phyloP scores from a whole-genome alignment of 1,140 invertebrate genomes.

The Zaprionus vittiger region DNA sequence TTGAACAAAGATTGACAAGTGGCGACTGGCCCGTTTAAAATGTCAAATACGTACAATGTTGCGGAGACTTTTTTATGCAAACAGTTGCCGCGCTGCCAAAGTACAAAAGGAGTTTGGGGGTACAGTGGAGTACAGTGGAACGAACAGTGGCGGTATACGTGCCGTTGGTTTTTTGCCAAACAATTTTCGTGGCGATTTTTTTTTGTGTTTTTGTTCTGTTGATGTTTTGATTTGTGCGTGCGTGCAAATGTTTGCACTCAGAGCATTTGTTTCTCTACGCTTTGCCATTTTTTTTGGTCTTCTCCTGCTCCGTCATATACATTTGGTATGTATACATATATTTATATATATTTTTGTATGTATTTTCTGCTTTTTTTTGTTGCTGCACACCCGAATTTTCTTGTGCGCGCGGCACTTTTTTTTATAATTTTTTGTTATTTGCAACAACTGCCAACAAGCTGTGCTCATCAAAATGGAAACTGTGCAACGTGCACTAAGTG shows the following conservation, averaged over 20 bases:
- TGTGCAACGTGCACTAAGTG: constrained; percentile 79
- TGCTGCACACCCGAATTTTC: constrained; percentile 49
- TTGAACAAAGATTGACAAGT: constrained; percentile 82
- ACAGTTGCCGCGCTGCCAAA: constrained; percentile 30
- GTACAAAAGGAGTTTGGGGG: constrained; percentile 1
- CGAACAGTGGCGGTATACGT: constrained; percentile 38
- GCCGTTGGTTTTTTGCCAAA: constrained; percentile 60
- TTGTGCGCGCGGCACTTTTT: constrained; percentile 23
- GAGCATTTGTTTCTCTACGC: constrained; percentile 62
- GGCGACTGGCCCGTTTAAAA: constrained; percentile 80
- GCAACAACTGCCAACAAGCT: constrained; percentile 46
- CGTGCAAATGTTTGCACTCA: constrained; percentile 80
- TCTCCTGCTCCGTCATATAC: constrained; percentile 23
- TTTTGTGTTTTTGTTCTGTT: constrained; percentile 66
- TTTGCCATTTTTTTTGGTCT: constrained; percentile 49
- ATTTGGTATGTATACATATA: constrained; percentile 4
- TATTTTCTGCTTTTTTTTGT: constrained; percentile 22
- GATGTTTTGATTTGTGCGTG: constrained; percentile 82
- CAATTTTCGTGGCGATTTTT: constrained; percentile 45
- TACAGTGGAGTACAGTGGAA: background rate
- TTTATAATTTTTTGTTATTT: constrained; percentile 47
- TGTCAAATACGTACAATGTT: constrained; percentile 81
- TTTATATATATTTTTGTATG: constrained; percentile 18
- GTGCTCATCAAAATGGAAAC: constrained; percentile 82
- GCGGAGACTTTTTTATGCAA: constrained; percentile 75